Evolutionary conservation across 2,888 invertebrate species (phyloP).

Genomic region (Norana najaformis): DNA sequence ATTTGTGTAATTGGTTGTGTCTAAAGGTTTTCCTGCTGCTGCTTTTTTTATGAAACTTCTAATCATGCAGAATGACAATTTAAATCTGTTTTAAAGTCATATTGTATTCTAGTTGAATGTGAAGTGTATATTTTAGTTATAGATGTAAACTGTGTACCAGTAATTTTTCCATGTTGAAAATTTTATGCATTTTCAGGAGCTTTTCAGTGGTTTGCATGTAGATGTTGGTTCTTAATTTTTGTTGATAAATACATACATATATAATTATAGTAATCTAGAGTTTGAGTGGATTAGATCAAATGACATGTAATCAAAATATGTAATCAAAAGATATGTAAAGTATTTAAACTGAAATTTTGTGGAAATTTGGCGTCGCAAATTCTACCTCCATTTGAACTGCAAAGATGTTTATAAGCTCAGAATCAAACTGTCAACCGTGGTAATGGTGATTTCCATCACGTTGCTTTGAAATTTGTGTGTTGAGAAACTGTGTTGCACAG

Average conservation of each 20-base stretch:
- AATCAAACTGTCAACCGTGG: not conserved
- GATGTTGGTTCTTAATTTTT: not conserved
- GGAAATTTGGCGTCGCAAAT: not conserved
- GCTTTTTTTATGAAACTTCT: not conserved
- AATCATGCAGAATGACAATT: not conserved
- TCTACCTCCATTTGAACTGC: not conserved
- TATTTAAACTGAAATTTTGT: not conserved
- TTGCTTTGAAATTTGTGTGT: not conserved
- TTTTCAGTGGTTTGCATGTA: not conserved
- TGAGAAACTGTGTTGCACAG: not conserved
- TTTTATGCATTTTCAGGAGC: not conserved
- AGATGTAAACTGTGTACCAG: not conserved
- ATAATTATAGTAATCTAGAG: too few relatives aligned
- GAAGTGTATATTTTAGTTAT: not conserved
- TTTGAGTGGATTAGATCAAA: too few relatives aligned
- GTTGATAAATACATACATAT: not conserved
- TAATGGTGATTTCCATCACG: not conserved
- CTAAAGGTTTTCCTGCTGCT: not conserved
- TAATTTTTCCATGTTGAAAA: not conserved
- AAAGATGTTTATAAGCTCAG: not conserved
- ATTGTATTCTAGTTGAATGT: not conserved
- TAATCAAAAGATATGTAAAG: not conserved
- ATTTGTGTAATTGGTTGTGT: not conserved
- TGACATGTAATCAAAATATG: too few relatives aligned
- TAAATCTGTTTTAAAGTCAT: not conserved